These are phyloP conservation scores for Eurystomus gularis DNA, from an alignment of 2,113 vertebrate genomes.

Conservation along the genomic window DNA sequence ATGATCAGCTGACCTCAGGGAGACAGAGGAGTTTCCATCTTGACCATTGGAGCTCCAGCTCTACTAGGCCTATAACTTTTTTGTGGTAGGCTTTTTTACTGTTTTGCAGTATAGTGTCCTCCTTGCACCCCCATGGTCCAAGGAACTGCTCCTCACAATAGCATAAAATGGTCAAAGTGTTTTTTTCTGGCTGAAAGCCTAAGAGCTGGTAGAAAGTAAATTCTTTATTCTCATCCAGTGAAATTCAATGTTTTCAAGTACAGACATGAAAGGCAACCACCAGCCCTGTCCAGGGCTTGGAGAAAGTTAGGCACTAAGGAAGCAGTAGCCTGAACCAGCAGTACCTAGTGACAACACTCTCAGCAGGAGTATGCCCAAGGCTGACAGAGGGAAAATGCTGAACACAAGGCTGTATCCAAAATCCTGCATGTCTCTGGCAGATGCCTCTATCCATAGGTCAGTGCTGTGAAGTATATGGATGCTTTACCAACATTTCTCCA, in stretches of 20 bases:
- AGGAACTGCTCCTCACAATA: background rate
- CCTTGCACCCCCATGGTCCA: background rate
- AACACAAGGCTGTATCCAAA: background rate
- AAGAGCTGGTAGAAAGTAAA: background rate
- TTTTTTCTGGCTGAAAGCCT: background rate
- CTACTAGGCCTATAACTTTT: background rate
- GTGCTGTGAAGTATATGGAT: rapidly evolving
- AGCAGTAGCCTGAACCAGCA: background rate
- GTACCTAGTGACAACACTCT: background rate
- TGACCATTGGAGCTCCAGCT: background rate
- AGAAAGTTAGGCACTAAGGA: background rate
- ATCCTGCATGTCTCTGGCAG: background rate
- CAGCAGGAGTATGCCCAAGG: background rate
- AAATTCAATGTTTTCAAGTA: background rate
- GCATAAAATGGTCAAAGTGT: background rate
- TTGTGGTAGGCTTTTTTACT: background rate
- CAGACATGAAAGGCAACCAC: background rate
- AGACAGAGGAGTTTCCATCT: background rate
- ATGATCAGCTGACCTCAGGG: background rate
- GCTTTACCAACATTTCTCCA: background rate
- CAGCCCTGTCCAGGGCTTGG: background rate
- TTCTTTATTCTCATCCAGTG: background rate
- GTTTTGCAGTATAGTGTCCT: background rate
- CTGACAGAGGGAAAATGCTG: background rate
- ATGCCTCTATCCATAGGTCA: background rate